These are phyloP conservation scores for Campylorhamphus procurvoides DNA, from an alignment of 2,113 vertebrate species.

Conservation along the genomic window DNA sequence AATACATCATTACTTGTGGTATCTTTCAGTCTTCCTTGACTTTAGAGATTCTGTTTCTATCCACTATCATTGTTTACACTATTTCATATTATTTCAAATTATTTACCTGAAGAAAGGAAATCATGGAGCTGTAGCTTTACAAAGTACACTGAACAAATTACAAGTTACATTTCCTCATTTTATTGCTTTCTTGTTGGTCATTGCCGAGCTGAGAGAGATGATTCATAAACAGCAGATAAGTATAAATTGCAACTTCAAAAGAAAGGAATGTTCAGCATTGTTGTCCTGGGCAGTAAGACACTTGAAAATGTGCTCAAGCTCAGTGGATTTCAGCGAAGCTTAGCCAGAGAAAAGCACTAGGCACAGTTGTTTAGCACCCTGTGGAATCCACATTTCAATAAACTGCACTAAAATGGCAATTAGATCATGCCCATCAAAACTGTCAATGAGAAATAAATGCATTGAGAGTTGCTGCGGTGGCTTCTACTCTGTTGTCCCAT, in stretches of 20 bases:
- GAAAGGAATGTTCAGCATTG: background rate
- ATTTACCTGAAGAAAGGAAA: background rate
- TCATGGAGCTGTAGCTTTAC: background rate
- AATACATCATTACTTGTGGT: background rate
- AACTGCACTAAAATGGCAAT: background rate
- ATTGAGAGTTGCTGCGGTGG: background rate
- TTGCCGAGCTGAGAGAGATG: background rate
- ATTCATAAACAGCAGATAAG: background rate
- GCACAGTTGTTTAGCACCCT: background rate
- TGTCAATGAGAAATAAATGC: background rate
- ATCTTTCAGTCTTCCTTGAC: background rate
- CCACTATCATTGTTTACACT: background rate
- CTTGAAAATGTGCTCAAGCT: background rate
- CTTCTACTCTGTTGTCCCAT: background rate
- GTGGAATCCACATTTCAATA: background rate
- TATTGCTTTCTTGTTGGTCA: background rate
- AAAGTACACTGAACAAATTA: background rate
- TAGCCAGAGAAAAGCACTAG: background rate
- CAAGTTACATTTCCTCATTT: background rate
- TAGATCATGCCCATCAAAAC: background rate
- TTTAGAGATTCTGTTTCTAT: background rate
- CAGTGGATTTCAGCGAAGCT: background rate
- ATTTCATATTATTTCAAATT: background rate
- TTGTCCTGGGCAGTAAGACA: background rate
- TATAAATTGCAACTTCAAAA: background rate